Percentiles rank a stretch among this genome's conserved stretches.
Evolutionary conservation across 1,140 invertebrate species (phyloP).

Genomic region (Drosophila kohkoa): DNA sequence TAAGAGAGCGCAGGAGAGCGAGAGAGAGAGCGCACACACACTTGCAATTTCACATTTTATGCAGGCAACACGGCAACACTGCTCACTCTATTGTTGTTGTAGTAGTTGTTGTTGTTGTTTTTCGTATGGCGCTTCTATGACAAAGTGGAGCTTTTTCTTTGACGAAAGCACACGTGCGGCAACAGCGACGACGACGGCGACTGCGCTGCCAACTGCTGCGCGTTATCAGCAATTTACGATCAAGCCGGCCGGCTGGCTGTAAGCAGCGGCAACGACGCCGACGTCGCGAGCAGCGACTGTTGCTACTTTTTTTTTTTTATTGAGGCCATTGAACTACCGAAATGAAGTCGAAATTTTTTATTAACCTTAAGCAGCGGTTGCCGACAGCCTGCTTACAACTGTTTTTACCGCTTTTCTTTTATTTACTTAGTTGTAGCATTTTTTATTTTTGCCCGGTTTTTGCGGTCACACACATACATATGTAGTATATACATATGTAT

Average conservation of each 20-base stretch:
- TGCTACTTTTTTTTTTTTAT: conserved; percentile 42
- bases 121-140: neutral
- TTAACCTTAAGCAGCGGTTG: conserved; percentile 63
- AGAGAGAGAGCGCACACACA: neutral
- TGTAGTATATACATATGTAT: no score
- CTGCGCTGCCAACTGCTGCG: conserved; percentile 21
- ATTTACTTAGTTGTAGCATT: conserved; percentile 42
- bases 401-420: conserved; percentile 74
- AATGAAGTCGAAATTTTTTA: conserved; percentile 49
- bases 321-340: conserved; percentile 72
- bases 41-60: conserved; percentile 1
- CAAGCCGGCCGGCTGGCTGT: conserved; percentile 36
- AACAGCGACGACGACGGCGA: neutral
- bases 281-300: conserved; percentile 13
- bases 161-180: conserved; percentile 7
- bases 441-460: conserved; percentile 29
- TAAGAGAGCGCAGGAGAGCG: neutral
- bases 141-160: conserved; percentile 23
- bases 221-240: conserved; percentile 72
- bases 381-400: conserved; percentile 63
- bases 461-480: conserved; percentile 47
- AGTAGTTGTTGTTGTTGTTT: neutral
- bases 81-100: neutral
- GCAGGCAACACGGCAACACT: neutral
- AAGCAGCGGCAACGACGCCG: conserved; percentile 10